Evolutionary conservation across 2,888 invertebrate genomes (phyloP).

Genomic region (Trisateles emortualis): DNA sequence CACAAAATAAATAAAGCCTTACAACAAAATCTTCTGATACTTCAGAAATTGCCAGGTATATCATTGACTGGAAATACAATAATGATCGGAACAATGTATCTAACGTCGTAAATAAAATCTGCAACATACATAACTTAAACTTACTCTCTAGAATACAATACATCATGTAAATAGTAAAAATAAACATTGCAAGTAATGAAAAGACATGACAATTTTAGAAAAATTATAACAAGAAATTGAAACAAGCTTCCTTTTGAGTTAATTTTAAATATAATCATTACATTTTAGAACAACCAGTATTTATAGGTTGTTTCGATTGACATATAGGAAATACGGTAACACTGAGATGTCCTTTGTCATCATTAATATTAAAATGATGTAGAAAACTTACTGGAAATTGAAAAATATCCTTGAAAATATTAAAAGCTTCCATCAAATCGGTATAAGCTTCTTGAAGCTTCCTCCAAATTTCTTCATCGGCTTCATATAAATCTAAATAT

Average conservation of each 20-base stretch:
- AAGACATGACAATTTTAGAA: neutral
- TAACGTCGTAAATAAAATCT: conserved; percentile 2
- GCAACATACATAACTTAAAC: neutral
- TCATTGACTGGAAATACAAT: conserved; percentile 3
- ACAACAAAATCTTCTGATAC: neutral
- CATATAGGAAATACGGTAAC: no score
- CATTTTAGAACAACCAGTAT: no score
- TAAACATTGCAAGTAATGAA: no score
- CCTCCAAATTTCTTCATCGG: neutral
- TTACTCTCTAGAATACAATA: neutral
- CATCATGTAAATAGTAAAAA: neutral
- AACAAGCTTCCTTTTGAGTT: no score
- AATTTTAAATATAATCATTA: no score
- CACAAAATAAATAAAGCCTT: neutral
- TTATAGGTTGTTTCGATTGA: neutral
- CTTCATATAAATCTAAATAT: neutral
- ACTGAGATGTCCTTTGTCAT: neutral
- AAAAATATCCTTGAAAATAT: neutral
- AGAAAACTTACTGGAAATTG: neutral
- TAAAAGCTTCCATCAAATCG: neutral
- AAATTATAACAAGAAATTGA: no score
- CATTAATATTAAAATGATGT: neutral
- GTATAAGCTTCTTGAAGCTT: neutral
- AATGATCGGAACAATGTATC: conserved; percentile 12
- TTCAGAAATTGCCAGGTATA: neutral